A percentile compares a stretch with the other conserved stretches of the same genome.
phyloP scores from a whole-genome alignment of 2,888 invertebrate species.

The Iphiclides podalirius region DNA sequence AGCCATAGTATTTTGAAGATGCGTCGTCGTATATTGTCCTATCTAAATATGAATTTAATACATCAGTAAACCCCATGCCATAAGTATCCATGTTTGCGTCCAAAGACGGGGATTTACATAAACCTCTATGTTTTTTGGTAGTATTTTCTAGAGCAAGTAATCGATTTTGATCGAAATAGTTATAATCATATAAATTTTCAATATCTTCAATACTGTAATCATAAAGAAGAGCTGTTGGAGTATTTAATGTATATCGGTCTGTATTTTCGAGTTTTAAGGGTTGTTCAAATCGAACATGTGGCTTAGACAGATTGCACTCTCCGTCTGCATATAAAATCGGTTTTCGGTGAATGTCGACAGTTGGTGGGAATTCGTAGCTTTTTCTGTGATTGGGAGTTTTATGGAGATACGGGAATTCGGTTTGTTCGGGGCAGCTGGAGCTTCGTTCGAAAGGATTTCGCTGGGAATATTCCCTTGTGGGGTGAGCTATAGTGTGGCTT shows the following conservation, averaged over 20 bases:
- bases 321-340: slow-evolving; percentile 14
- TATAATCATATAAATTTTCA: neutral
- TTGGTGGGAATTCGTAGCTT: slow-evolving; percentile 21
- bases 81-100: slow-evolving; percentile 9
- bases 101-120: slow-evolving; percentile 17
- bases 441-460: slow-evolving; percentile 53
- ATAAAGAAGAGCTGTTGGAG: neutral
- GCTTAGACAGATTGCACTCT: slow-evolving; percentile 7
- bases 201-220: neutral
- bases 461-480: slow-evolving; percentile 42
- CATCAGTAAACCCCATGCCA: neutral
- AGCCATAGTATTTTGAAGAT: slow-evolving; percentile 65
- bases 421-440: slow-evolving; percentile 58
- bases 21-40: slow-evolving; percentile 31
- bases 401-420: slow-evolving; percentile 33
- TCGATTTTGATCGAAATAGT: slow-evolving; percentile 4
- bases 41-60: too few species aligned
- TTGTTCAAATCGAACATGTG: neutral
- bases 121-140: slow-evolving; percentile 17
- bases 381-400: slow-evolving; percentile 10
- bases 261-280: neutral
- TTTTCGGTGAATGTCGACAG: slow-evolving; percentile 21
- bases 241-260: neutral
- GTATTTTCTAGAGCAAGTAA: slow-evolving; percentile 4
- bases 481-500: slow-evolving; percentile 57